A percentile compares a stretch with the other conserved stretches of the same genome.
These are phyloP conservation scores for Athalia cordata DNA, from an alignment of 2,888 invertebrate genomes.

Conservation along the genomic window DNA sequence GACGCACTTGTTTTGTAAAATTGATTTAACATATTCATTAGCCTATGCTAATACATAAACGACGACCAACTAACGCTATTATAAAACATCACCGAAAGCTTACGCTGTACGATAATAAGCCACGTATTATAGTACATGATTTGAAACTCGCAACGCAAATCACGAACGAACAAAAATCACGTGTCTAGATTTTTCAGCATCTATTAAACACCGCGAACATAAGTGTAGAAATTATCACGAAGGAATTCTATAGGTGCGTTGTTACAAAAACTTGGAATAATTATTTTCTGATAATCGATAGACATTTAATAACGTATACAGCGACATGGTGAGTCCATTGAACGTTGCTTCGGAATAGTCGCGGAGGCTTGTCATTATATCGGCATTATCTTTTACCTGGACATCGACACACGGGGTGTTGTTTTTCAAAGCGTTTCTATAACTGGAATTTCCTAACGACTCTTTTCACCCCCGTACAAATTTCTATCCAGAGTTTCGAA, in stretches of 20 bases:
- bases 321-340: too few species aligned
- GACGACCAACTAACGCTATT: not conserved
- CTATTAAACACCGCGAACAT: not conserved
- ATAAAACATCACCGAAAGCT: not conserved
- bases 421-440: constrained; percentile 26
- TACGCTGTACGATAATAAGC: not conserved
- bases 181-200: not conserved
- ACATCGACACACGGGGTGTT: constrained; percentile 24
- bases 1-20: constrained; percentile 67
- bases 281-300: too few species aligned
- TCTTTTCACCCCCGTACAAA: constrained; percentile 1
- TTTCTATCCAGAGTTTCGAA: not conserved
- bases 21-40: constrained; percentile 73
- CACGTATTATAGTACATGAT: not conserved
- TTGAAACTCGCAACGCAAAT: not conserved
- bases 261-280: not conserved
- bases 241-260: not conserved
- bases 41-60: constrained; percentile 66
- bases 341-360: not conserved
- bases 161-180: not conserved
- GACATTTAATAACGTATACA: too few species aligned
- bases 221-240: not conserved
- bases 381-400: constrained; percentile 16
- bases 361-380: constrained; percentile 37
- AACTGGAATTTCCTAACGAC: constrained; percentile 30